These are phyloP conservation scores for Zygogramma bicolorata DNA, from an alignment of 2,888 invertebrate genomes.

Conservation along the genomic window DNA sequence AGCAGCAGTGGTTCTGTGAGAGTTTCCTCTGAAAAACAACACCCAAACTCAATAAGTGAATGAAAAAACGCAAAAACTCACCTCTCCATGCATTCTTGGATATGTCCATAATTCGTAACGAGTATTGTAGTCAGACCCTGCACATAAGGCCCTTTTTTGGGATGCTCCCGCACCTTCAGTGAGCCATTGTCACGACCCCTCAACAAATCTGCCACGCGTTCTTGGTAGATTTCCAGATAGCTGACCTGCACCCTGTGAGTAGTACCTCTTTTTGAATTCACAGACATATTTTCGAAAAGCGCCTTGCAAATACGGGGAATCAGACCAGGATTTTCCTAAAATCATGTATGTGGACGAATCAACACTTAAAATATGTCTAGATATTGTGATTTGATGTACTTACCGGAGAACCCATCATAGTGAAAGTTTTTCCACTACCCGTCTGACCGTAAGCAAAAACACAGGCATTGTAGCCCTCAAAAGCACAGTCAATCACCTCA, in stretches of 20 bases:
- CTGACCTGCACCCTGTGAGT: slow-evolving; percentile 88
- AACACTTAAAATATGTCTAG: not conserved
- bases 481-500: slow-evolving; percentile 85
- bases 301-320: slow-evolving; percentile 90
- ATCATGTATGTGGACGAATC: no score
- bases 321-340: slow-evolving; percentile 81
- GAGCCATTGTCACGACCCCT: slow-evolving; percentile 64
- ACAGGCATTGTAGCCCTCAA: slow-evolving; percentile 89
- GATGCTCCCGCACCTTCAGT: slow-evolving; percentile 81
- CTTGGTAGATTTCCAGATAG: slow-evolving; percentile 75
- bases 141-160: slow-evolving; percentile 83
- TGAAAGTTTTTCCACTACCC: slow-evolving; percentile 91
- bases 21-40: slow-evolving; percentile 76
- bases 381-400: slow-evolving; percentile 52
- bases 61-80: slow-evolving; percentile 32
- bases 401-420: slow-evolving; percentile 89
- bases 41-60: not conserved
- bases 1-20: slow-evolving; percentile 86
- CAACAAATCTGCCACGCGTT: slow-evolving; percentile 79
- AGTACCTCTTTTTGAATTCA: slow-evolving; percentile 83
- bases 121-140: slow-evolving; percentile 88
- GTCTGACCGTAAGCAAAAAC: slow-evolving; percentile 94
- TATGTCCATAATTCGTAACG: slow-evolving; percentile 88
- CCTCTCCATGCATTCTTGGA: slow-evolving; percentile 75
- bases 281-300: slow-evolving; percentile 84